Percentiles rank a stretch among this genome's conserved stretches.
Evolutionary conservation across 2,113 vertebrate genomes (phyloP).

Genomic region (Ia io): DNA sequence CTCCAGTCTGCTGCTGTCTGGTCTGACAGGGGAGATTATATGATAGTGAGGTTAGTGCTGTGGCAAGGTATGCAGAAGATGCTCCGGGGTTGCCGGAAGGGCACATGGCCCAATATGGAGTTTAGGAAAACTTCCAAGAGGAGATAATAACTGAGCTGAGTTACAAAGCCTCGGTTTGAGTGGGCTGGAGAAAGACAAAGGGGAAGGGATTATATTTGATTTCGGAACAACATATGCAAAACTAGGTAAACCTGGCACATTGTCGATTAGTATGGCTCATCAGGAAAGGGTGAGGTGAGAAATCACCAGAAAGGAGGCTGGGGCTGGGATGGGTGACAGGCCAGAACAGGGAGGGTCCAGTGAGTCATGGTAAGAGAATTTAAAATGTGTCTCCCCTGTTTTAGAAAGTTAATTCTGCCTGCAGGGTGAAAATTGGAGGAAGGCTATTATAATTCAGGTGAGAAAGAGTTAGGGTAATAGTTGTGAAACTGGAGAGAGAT

Average conservation of each 20-base stretch:
- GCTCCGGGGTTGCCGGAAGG: background rate
- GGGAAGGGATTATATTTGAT: background rate
- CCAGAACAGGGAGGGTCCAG: background rate
- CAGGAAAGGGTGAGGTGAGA: background rate
- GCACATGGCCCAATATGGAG: background rate
- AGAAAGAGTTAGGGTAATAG: background rate
- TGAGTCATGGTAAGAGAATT: background rate
- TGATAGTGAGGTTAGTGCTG: background rate
- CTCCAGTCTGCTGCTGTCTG: background rate
- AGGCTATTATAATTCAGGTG: background rate
- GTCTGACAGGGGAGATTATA: background rate
- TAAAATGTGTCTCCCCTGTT: background rate
- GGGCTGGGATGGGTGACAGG: background rate
- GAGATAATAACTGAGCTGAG: background rate
- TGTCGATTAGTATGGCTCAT: background rate
- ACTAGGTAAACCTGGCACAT: background rate
- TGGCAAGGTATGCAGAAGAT: background rate
- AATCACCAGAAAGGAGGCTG: background rate
- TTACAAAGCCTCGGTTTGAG: background rate
- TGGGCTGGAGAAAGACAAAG: background rate
- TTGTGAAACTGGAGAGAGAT: background rate
- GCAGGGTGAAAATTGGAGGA: background rate
- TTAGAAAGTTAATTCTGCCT: slow-evolving; percentile 19
- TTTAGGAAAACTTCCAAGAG: background rate
- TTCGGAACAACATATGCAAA: background rate